A percentile compares a stretch with the other conserved stretches of the same genome.
phyloP scores from a whole-genome alignment of 2,113 vertebrate species.

The Astatotilapia flaviijosephi region DNA sequence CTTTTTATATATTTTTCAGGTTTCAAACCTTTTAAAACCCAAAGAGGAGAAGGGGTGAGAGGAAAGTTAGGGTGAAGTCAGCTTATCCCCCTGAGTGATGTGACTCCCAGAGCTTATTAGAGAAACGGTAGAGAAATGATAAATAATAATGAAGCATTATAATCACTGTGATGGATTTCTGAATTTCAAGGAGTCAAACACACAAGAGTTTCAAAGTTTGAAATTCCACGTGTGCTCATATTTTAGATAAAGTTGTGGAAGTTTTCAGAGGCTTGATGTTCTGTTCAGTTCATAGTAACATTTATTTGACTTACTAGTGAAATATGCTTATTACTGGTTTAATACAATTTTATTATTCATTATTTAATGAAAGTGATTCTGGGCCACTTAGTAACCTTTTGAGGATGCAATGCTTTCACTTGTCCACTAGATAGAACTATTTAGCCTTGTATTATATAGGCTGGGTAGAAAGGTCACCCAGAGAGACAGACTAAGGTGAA shows the following conservation, averaged over 20 bases:
- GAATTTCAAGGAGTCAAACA: neutral
- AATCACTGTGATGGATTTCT: neutral
- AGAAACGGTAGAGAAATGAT: neutral
- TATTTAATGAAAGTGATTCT: neutral
- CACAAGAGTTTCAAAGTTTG: neutral
- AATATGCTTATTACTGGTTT: neutral
- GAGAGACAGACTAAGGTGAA: neutral
- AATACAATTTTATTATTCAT: neutral
- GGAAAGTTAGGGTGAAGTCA: neutral
- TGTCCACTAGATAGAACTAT: neutral
- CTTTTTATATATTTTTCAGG: neutral
- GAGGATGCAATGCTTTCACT: neutral
- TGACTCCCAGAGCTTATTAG: neutral
- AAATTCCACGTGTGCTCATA: neutral
- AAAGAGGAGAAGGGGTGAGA: neutral
- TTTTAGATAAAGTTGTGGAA: neutral
- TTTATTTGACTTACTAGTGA: neutral
- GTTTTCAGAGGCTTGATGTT: neutral
- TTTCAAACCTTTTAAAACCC: neutral
- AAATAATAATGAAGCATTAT: neutral
- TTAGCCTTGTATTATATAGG: neutral
- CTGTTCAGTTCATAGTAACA: neutral
- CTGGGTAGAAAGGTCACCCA: neutral
- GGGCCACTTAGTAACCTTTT: neutral
- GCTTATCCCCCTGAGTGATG: neutral